Evolutionary conservation across 2,797 vertebrate genomes (phyloP).

Genomic region (Coregonus sp.): DNA sequence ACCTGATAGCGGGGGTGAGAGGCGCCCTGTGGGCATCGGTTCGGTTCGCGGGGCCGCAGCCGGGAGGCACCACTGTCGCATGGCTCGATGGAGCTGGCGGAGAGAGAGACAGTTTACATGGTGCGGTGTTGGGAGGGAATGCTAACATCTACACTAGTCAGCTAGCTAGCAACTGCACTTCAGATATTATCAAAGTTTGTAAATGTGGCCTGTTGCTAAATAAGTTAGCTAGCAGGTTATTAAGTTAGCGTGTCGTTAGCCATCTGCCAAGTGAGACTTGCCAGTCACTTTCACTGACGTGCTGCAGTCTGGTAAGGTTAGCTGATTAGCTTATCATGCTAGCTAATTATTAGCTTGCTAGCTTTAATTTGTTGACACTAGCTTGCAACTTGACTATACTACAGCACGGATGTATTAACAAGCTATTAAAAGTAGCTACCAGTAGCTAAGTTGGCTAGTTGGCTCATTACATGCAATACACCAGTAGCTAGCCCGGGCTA

Average conservation of each 20-base stretch:
- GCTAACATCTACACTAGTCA: too few species aligned
- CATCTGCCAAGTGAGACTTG: not conserved
- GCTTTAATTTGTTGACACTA: too few species aligned
- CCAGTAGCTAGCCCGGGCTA: not conserved
- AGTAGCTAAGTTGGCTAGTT: not conserved
- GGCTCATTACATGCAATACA: not conserved
- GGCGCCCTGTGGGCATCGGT: constrained; percentile 75
- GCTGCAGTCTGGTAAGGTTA: not conserved
- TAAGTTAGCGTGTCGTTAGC: not conserved
- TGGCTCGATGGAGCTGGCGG: constrained; percentile 59
- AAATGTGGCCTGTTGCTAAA: too few species aligned
- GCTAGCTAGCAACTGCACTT: too few species aligned
- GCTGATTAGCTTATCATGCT: not conserved
- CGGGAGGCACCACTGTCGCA: constrained; percentile 84
- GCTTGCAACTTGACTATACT: too few species aligned
- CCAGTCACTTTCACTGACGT: not conserved
- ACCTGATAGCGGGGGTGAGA: constrained; percentile 76
- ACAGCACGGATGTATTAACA: too few species aligned
- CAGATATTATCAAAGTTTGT: too few species aligned
- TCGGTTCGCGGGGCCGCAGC: constrained; percentile 77
- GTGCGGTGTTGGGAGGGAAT: too few species aligned
- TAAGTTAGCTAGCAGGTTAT: too few species aligned
- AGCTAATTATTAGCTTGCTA: not conserved
- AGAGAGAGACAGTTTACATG: too few species aligned
- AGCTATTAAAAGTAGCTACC: not conserved